These are phyloP conservation scores for Trochalopteron elliotii DNA, from an alignment of 2,113 vertebrate genomes.

Conservation along the genomic window DNA sequence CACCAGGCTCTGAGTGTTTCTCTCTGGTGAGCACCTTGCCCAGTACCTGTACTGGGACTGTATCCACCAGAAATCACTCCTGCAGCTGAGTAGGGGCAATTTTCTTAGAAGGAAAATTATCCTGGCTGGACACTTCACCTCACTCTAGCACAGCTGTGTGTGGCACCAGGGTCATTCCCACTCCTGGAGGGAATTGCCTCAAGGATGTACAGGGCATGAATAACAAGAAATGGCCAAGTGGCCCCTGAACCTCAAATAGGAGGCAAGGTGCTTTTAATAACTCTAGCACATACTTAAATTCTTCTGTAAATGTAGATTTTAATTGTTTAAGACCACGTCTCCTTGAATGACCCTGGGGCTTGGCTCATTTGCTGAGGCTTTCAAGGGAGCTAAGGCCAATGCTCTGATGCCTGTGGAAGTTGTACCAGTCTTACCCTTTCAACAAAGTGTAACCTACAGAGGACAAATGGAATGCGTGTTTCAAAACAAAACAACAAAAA, in stretches of 20 bases:
- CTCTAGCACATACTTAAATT: neutral
- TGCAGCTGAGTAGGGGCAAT: neutral
- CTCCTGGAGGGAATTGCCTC: neutral
- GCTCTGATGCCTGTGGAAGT: neutral
- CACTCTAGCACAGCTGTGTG: fast-evolving
- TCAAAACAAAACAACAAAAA: neutral
- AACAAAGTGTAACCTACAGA: neutral
- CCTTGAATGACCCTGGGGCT: neutral
- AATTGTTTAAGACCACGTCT: fast-evolving
- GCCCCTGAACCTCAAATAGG: neutral
- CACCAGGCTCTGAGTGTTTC: neutral
- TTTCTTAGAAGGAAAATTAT: no score
- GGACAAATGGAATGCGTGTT: neutral
- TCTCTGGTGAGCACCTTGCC: neutral
- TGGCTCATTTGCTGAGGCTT: neutral
- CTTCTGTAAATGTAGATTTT: neutral
- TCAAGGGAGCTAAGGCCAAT: neutral
- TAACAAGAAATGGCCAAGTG: neutral
- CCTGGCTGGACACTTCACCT: neutral
- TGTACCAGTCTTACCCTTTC: neutral
- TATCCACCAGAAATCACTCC: fast-evolving
- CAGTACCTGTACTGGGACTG: fast-evolving
- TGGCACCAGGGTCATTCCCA: neutral
- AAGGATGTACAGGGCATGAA: neutral
- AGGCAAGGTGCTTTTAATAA: neutral